Percentiles rank a stretch among this genome's conserved stretches.
These are phyloP conservation scores for Apomyelois bistriatella DNA, from an alignment of 2,888 invertebrate species.

Conservation along the genomic window DNA sequence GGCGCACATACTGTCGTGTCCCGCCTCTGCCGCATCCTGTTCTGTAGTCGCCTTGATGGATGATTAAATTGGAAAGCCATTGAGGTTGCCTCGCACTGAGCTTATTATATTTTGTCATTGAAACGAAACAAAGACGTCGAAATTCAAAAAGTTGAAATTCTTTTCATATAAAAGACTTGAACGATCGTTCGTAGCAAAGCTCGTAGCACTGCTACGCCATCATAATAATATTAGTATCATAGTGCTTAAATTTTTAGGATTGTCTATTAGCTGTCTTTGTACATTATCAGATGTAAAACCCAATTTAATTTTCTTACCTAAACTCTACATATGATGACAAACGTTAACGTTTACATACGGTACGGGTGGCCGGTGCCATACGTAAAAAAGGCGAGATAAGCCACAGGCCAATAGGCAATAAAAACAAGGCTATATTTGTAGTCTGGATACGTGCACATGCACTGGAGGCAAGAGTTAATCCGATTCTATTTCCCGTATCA, in stretches of 20 bases:
- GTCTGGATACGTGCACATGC: constrained; percentile 4
- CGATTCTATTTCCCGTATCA: constrained; percentile 39
- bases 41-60: no score
- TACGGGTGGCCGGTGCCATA: constrained; percentile 10
- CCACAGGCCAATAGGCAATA: constrained; percentile 20
- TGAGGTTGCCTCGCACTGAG: no score
- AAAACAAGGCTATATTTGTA: constrained; percentile 16
- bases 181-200: neutral
- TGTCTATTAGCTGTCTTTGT: no score
- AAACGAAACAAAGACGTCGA: no score
- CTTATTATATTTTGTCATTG: no score
- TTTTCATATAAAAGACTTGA: no score
- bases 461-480: constrained; percentile 33
- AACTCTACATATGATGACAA: constrained; percentile 19
- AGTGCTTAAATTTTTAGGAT: no score
- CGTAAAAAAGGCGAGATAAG: constrained; percentile 18
- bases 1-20: no score
- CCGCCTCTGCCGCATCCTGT: no score
- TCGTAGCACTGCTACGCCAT: neutral
- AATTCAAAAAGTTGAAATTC: no score
- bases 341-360: constrained; percentile 21
- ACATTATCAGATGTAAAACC: neutral
- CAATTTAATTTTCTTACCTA: constrained; percentile 8
- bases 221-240: no score
- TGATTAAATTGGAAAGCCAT: no score